Evolutionary conservation across 1,140 invertebrate genomes (phyloP), one percentile per base, ranked within the genome.

Genomic region (Telenomus remus): DNA sequence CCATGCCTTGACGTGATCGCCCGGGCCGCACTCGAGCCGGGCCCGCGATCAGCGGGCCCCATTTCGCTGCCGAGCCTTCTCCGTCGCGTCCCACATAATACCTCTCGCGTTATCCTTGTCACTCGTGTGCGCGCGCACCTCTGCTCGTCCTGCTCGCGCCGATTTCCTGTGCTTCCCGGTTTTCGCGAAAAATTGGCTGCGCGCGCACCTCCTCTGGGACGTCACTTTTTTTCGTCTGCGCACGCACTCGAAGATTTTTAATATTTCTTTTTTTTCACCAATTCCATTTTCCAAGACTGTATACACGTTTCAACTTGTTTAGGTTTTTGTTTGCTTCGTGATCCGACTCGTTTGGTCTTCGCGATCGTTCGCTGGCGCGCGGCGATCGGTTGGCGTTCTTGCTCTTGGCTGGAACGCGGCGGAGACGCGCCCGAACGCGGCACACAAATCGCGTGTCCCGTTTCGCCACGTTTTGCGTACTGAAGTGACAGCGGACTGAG

Each of bases 21-120:
- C 83, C 80, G 80, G 70, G 78, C 79, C 71, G 80, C 77, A 64
- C 72, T 80, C 11, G 27, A 49, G 78, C 75, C 72, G 83, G 83
- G 83, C 80, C 81, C 81, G 79, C 71, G n/a, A n/a, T 86, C 81
- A 86, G 54, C 82, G 82, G 81, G 83, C 82, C 83, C 84, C 85
- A 87, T 86, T 82, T 85, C 82, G 82, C 80, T 60, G 79, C 66
- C 16, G 48, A 72, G 74, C 71, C 73, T 76, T 76, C 73, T 73
- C 59, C 70, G 70, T 79, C 71, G 80, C 79, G 82, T 80, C 70
- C 82, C 82, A 81, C 84, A 79, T 78, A 72, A 73, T 78, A 72
- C 75, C 59, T 27, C 50, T 13, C 35, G 46, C 51, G 3, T n/a
- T 15, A 12, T 35, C 70, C 42, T 5, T 35, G 47, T 44, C 65